Conservation (phyloP, 2,113 vertebrate species). For the Carassius carassius region DNA sequence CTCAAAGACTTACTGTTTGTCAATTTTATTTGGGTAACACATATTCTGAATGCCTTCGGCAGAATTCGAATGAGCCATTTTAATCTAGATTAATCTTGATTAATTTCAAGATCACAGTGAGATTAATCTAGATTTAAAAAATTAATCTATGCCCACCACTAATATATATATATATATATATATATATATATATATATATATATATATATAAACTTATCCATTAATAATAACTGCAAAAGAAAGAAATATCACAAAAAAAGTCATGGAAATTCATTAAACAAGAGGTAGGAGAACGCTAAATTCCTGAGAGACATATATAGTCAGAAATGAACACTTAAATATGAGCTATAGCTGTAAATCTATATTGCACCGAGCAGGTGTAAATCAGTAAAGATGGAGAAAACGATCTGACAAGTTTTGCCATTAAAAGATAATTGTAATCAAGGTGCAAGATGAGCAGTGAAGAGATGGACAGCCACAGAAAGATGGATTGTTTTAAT, state of each 20-base stretch:
- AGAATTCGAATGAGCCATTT: too few relatives aligned
- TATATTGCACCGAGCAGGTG: conserved; percentile 76
- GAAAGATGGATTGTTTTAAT: conserved; percentile 99
- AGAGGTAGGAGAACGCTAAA: not conserved
- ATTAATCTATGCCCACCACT: too few relatives aligned
- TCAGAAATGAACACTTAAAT: conserved; percentile 75
- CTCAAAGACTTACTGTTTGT: too few relatives aligned
- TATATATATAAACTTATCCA: not conserved
- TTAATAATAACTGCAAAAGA: not conserved
- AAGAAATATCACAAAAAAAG: not conserved
- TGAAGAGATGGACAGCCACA: conserved; percentile 93
- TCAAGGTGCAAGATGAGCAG: conserved; percentile 95
- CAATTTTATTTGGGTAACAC: too few relatives aligned
- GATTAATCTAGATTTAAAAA: too few relatives aligned
- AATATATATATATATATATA: too few relatives aligned
- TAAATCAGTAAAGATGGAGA: conserved; percentile 85
- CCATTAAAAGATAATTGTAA: conserved; percentile 99
- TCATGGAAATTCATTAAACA: not conserved
- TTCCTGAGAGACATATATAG: conserved; percentile 58
- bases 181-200: too few relatives aligned
- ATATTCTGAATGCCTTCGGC: too few relatives aligned
- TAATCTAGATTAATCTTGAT: too few relatives aligned
- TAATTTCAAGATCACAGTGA: too few relatives aligned
- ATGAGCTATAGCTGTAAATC: conserved; percentile 85
- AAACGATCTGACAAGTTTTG: conserved; percentile 98